Evolutionary conservation across 1,140 invertebrate genomes (phyloP).

Genomic region (Leptoteleia sp.): DNA sequence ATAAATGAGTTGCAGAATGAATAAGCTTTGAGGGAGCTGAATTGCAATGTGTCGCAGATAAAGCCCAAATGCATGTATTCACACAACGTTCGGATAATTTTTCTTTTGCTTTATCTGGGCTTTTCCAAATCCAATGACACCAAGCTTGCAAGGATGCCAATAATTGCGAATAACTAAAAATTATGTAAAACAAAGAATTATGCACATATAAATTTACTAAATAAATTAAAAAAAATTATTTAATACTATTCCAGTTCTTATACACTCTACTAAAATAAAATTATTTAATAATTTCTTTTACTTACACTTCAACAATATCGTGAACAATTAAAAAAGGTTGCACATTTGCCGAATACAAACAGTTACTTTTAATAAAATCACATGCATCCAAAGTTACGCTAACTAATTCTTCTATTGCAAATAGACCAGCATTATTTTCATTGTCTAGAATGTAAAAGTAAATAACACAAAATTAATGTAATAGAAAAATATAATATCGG

Average conservation of each 20-base stretch:
- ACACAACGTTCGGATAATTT: constrained; percentile 73
- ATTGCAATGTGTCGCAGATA: constrained; percentile 62
- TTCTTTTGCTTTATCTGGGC: constrained; percentile 73
- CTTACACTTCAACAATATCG: constrained; percentile 81
- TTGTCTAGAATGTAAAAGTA: constrained; percentile 54
- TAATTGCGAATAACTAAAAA: constrained; percentile 85
- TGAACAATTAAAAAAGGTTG: constrained; percentile 73
- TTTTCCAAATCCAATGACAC: constrained; percentile 83
- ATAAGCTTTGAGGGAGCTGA: constrained; percentile 80
- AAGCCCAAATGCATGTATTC: constrained; percentile 73
- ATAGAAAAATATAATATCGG: constrained; percentile 1
- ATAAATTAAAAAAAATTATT: too few species aligned
- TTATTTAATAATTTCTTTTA: constrained; percentile 14
- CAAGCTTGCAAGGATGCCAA: constrained; percentile 86
- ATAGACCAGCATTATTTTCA: constrained; percentile 68
- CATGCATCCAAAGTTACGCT: constrained; percentile 75
- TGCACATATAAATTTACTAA: too few species aligned
- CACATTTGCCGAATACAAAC: constrained; percentile 71
- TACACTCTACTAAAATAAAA: too few species aligned
- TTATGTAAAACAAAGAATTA: not conserved
- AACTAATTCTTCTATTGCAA: constrained; percentile 72
- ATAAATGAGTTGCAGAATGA: constrained; percentile 83
- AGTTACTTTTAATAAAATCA: constrained; percentile 75
- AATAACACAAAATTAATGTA: constrained; percentile 5
- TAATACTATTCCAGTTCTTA: too few species aligned